Base-by-base conservation (phyloP, 2,888 invertebrate species). In the Ceraclea dissimilis region DNA sequence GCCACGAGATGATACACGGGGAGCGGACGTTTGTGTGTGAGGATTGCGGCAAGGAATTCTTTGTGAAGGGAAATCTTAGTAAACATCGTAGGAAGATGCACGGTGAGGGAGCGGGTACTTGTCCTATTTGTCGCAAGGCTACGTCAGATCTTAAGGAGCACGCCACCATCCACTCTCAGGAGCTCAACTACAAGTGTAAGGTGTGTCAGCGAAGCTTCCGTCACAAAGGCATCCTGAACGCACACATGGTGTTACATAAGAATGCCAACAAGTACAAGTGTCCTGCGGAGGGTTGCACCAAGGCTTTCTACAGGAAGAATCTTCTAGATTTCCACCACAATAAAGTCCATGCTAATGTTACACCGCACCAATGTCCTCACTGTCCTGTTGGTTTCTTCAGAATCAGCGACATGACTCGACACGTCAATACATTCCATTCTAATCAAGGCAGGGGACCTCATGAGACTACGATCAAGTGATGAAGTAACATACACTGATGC, bases 51-150 rank as follows among this genome's bases (percentile, higher is more conserved):
- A 67, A 69, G 66, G 72, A 77, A 18, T 81, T 81, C 61, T 73
- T 77, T 10, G 71, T 79, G 62, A 78, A 79, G 52, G 81, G 80
- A 2, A 81, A 80, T 57, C 66, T 81, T 10, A 77, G 73, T 62
- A 73, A 72, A 0, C 82, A 82, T 57, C 76, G 79, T 33, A 71
- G 71, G 58, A 72, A 80, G 33, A 76, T 78, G 51, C 81, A 81
- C 56, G 80, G 81, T 0, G 80, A 80, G 54, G 71, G 73, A 52
- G 80, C 82, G 0, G 81, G 80, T 0, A 68, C 74, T 2, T 82
- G 56, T 19, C 6, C 51, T 1, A 48, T 54, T 11, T 59, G 59
- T 16, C 19, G 22, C 13, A 53, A 53, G 49, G 44, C 50, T 20
- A 47, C 26, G 16, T 50, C 80, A 0, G 77, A 82, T 63, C 63